A percentile compares a stretch with the other conserved stretches of the same genome.
Evolutionary conservation across 2,888 invertebrate species (phyloP).

Genomic region (Oxycera nigricornis): DNA sequence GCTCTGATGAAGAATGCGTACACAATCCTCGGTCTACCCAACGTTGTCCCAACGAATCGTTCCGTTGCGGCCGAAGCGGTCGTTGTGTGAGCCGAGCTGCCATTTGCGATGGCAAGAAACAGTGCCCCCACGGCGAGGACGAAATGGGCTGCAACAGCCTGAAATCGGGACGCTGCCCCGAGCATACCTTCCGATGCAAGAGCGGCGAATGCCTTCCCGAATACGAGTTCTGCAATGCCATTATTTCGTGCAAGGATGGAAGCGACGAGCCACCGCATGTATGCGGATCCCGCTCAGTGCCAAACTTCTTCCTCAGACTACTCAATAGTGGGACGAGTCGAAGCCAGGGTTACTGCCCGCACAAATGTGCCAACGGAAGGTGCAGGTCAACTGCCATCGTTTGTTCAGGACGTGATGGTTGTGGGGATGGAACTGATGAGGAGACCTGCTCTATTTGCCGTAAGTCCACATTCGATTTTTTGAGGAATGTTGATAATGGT

Average conservation of each 20-base stretch:
- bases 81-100: slow-evolving; percentile 80
- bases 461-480: slow-evolving; percentile 63
- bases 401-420: slow-evolving; percentile 89
- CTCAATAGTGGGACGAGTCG: slow-evolving; percentile 50
- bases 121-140: slow-evolving; percentile 80
- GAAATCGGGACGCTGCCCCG: slow-evolving; percentile 72
- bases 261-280: slow-evolving; percentile 86
- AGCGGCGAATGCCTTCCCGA: slow-evolving; percentile 89
- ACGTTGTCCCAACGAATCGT: slow-evolving; percentile 75
- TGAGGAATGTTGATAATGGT: background rate
- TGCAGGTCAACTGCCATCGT: slow-evolving; percentile 89
- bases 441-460: slow-evolving; percentile 84
- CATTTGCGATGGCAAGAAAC: slow-evolving; percentile 80
- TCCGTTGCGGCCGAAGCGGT: slow-evolving; percentile 72
- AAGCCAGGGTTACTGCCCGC: slow-evolving; percentile 69
- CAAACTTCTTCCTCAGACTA: slow-evolving; percentile 59
- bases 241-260: slow-evolving; percentile 85
- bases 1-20: slow-evolving; percentile 84
- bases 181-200: slow-evolving; percentile 82
- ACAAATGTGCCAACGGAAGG: slow-evolving; percentile 84
- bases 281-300: slow-evolving; percentile 66
- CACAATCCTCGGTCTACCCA: slow-evolving; percentile 60
- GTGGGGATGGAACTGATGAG: slow-evolving; percentile 91
- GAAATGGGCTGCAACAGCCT: slow-evolving; percentile 72
- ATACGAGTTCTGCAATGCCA: slow-evolving; percentile 91